These are phyloP conservation scores for Mamestra configurata DNA, from an alignment of 1,140 invertebrate genomes.

Conservation along the genomic window DNA sequence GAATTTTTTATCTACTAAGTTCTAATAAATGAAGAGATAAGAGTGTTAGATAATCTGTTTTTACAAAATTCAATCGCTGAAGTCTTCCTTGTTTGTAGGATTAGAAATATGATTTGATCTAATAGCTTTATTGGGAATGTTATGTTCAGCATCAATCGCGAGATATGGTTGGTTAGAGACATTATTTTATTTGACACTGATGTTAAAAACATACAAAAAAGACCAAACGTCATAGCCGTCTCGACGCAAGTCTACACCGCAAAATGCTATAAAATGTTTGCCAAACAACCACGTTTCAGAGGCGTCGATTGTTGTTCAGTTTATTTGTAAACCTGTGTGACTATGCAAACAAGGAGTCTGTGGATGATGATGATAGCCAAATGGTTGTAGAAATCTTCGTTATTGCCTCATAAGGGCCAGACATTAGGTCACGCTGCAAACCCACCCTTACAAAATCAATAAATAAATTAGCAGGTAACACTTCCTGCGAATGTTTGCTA, in stretches of 20 bases:
- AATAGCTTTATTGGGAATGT: neutral
- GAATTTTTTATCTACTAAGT: conserved; percentile 32
- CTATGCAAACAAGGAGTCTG: neutral
- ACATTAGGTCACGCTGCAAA: neutral
- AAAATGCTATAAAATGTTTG: neutral
- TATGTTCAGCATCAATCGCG: neutral
- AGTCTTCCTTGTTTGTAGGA: conserved; percentile 2
- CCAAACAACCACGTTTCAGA: neutral
- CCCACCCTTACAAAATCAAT: conserved; percentile 27
- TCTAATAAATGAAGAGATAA: conserved; percentile 35
- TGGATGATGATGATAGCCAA: too few species aligned
- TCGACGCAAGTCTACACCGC: neutral
- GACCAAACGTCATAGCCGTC: neutral
- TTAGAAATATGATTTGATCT: neutral
- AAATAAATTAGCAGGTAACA: conserved; percentile 10
- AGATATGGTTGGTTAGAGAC: neutral
- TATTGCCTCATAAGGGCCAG: too few species aligned
- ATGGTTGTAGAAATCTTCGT: too few species aligned
- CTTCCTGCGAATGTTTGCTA: conserved; percentile 33
- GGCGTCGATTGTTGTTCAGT: neutral
- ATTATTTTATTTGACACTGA: neutral
- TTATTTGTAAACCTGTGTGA: neutral
- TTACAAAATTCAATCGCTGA: neutral
- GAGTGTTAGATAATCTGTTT: conserved; percentile 5
- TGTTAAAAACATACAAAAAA: neutral